Evolutionary conservation across 2,888 invertebrate genomes (phyloP).

Genomic region (Bimastos eiseni): DNA sequence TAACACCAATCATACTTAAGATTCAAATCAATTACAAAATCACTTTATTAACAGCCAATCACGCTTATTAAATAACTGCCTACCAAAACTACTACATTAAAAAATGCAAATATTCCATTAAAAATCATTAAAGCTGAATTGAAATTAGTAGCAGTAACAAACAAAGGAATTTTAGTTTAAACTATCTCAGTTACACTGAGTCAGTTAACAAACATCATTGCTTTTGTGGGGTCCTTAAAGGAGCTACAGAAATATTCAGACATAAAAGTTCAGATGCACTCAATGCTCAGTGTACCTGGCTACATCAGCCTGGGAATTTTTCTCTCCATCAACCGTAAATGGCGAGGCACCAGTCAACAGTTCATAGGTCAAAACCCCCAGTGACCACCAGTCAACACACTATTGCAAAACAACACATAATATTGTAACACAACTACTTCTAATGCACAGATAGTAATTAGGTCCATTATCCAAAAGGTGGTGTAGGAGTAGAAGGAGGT

Average conservation of each 20-base stretch:
- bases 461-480: not conserved
- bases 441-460: not conserved
- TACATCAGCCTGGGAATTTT: conserved; percentile 91
- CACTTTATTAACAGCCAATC: not conserved
- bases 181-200: not conserved
- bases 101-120: not conserved
- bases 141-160: not conserved
- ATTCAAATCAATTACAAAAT: not conserved
- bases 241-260: not conserved
- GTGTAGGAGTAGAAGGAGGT: not conserved
- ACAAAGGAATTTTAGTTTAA: not conserved
- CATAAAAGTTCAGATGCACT: not conserved
- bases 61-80: not conserved
- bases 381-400: conserved; percentile 99
- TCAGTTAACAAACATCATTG: not conserved
- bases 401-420: conserved; percentile 60
- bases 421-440: not conserved
- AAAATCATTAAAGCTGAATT: not conserved
- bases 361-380: conserved; percentile 93
- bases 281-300: conserved; percentile 69
- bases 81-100: not conserved
- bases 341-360: conserved; percentile 94
- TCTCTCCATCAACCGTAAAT: conserved; percentile 91
- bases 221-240: not conserved
- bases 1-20: not conserved